These are phyloP conservation scores for Micronycteris hirsuta DNA, from an alignment of 2,113 vertebrate genomes.

Conservation along the genomic window DNA sequence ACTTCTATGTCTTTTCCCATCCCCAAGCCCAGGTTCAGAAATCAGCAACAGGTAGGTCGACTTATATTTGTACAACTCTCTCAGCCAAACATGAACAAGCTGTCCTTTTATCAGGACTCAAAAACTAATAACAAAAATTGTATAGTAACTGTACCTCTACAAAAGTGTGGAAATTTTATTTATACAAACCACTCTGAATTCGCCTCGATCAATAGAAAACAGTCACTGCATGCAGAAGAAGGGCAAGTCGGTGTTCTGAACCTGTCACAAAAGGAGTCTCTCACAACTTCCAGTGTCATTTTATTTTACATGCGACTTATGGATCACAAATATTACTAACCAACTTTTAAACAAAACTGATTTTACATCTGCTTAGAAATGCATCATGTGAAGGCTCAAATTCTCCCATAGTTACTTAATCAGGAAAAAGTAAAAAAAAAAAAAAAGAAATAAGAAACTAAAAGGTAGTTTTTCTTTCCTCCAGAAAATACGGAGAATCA, in stretches of 20 bases:
- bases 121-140: background rate
- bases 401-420: background rate
- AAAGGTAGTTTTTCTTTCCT: slow-evolving; percentile 43
- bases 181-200: background rate
- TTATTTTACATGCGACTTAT: background rate
- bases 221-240: background rate
- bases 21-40: background rate
- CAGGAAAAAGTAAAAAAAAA: background rate
- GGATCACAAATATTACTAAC: background rate
- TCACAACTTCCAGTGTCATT: background rate
- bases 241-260: background rate
- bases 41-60: background rate
- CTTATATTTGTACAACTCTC: background rate
- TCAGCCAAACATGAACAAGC: background rate
- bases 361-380: slow-evolving; percentile 5
- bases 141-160: background rate
- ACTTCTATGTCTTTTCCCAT: background rate
- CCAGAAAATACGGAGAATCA: slow-evolving; percentile 54
- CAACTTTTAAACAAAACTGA: background rate
- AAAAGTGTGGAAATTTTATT: background rate
- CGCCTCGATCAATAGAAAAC: background rate
- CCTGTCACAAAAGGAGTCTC: background rate
- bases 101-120: background rate
- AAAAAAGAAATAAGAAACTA: slow-evolving; percentile 29
- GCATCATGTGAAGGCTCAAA: background rate